Base-by-base conservation (phyloP, 2,113 vertebrate species). In the Herpetotheres cachinnans region DNA sequence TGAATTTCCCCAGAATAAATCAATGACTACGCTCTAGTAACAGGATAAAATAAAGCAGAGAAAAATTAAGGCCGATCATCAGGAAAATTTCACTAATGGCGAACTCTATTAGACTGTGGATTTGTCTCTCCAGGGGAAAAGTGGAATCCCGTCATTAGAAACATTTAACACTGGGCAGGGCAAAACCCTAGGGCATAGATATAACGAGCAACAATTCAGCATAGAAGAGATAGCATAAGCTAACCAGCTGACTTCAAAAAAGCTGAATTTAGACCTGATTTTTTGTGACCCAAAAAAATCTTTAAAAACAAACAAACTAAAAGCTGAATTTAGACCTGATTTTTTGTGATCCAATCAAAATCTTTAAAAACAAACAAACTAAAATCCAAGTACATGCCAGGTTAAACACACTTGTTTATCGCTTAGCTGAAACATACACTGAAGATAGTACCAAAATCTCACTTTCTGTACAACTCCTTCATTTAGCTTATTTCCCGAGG, bases 1-100 rank as follows among this genome's bases (percentile, higher is more conserved):
- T 88, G 86, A 95, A 90, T 97, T 97, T 94, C 94, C 82, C 77
- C 80, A 89, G 92, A 96, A 95, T 93, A 95, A 96, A 95, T 95
- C 86, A 96, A 96, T 96, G 90, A 88, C 79, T 88, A 46, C 0
- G 8, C 58, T 96, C 82, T 77, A 91, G 82, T 90, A 96, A 93
- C 87, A 93, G 93, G 89, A 93, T 95, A 83, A 95, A 97, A 96
- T 93, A 93, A 92, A 95, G 92, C 90, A 93, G 72, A 90, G 72
- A 87, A 91, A 94, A 96, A 97, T 93, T 94, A 93, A 79, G 80
- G 80, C 69, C 59, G 67, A 90, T 97, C 79, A 94, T 87, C 77
- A 95, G 90, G 82, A 90, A 94, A 95, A 95, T 86, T 95, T 95
- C 92, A 72, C 85, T 96, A 94, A 93, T 93, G 72, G 90, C 3